Base-by-base conservation (phyloP, 2,113 vertebrate genomes). In the Mixornis gularis region DNA sequence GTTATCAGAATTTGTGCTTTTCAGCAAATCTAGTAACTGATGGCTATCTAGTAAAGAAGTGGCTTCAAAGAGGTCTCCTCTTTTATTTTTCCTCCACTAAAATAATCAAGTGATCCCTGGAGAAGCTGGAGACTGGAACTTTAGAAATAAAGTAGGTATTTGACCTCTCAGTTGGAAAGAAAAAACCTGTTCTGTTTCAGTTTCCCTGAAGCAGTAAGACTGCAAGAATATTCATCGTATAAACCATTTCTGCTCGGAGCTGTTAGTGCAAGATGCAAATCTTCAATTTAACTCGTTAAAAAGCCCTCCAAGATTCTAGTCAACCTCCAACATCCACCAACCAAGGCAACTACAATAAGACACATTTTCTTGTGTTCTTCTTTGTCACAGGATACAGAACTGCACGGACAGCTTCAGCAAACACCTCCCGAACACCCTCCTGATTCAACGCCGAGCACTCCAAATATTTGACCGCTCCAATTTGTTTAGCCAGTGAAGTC, bases 381-480 rank as follows among this genome's bases (percentile, higher is more conserved):
- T 99, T 99, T 65, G 97, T 97, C 87, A 98, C 97, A 53, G 98
- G 98, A 93, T 99, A 98, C 87, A 99, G 98, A 94, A 99, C 98
- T 9, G 98, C 98, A 38, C 98, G 97, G 68, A 99, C 98, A 15
- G 98, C 98, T 95, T 99, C 98, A 4, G 97, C 98, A 79, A 99
- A 99, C 94, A 99, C 98, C 85, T 99, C 98, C 62, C 97, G 95
- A 46, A 99, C 98, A 6, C 98, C 98, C 87, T 99, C 98, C 95
- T 99, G 98, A 95, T 98, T 97, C 94, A 99, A 94, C 1, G 98
- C 98, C 0, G 98, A 99, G 96, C 98, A 99, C 96, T 99, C 98
- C 97, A 99, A 97, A 95, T 99, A 99, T 96, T 99, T 99, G 52
- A 99, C 98, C 3, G 98, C 98, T 59, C 98, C 98, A 4, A 99